Conservation (phyloP, 2,113 vertebrate genomes). For the Rattus rattus region DNA sequence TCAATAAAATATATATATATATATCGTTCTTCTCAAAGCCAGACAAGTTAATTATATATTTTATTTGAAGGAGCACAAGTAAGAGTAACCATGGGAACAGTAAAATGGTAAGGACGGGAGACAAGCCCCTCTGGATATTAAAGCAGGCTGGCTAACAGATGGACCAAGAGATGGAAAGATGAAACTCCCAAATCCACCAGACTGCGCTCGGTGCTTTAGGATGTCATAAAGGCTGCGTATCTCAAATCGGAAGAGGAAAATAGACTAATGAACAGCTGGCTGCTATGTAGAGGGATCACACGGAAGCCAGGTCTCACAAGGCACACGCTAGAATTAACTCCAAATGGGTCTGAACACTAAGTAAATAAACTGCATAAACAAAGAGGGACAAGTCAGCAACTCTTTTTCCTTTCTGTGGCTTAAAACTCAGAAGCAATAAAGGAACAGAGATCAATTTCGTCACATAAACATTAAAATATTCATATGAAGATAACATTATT, state of each 20-base stretch:
- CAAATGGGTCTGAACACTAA: not conserved
- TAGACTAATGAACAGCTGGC: not conserved
- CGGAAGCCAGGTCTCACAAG: not conserved
- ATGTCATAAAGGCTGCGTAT: not conserved
- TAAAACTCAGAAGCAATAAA: conserved; percentile 31
- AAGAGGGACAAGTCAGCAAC: conserved; percentile 13
- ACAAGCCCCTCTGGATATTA: not conserved
- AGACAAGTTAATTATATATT: conserved; percentile 18
- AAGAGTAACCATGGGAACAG: not conserved
- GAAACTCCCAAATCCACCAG: conserved; percentile 24
- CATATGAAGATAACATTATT: not conserved
- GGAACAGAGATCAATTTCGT: not conserved
- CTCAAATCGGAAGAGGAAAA: not conserved
- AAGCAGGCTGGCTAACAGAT: not conserved
- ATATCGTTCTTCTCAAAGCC: not conserved
- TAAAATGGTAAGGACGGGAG: not conserved
- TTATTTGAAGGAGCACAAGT: conserved; percentile 36
- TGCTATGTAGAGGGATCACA: not conserved
- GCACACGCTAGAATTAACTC: not conserved
- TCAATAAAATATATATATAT: conserved; percentile 21
- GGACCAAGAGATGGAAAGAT: conserved; percentile 34
- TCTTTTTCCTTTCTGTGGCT: not conserved
- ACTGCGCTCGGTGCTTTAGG: not conserved
- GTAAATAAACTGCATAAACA: not conserved
- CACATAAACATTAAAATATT: not conserved